Evolutionary conservation across 2,113 vertebrate genomes (phyloP), one percentile per base, ranked within the genome.

Genomic region (Macquaria ambigua): DNA sequence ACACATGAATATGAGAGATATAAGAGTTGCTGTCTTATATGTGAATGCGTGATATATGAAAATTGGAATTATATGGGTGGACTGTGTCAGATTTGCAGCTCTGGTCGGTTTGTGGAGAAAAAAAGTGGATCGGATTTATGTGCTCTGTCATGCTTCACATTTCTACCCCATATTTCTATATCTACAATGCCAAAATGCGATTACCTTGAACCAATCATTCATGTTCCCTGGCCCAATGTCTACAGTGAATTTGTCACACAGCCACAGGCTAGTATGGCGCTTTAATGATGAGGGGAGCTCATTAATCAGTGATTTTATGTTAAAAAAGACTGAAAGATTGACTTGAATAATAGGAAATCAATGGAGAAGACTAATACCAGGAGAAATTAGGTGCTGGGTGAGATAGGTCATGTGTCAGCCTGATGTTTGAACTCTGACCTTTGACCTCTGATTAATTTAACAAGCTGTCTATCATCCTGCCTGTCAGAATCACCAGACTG

Each of bases 271-370:
- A 68, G 53, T 74, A 6, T 64, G 48, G 48, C 34, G 39, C 74
- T 81, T 89, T 76, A 89, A 79, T 87, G 79, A 80, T 21, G 85
- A 85, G 10, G 6, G 56, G 73, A 90, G 81, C 85, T 93, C 89
- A 90, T 93, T 90, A 91, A 88, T 59, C n/a, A 85, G 21, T 46
- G 61, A 79, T 85, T 88, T 81, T 52, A 89, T 89, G 82, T 74
- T 87, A 31, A 93, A 56, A 92, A 50, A 62, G 77, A 86, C 59
- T 63, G 18, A 46, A 43, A 67, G 64, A 87, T 92, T 74, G 82
- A 93, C 86, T 75, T 37, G 74, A 86, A 50, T 74, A 71, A 67
- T 52, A 89, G 71, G 58, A 86, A 91, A 94, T 95, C 93, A 92
- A 95, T 94, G 37, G 5, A 23, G 7, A 20, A 8, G 70, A 77